Conservation (phyloP, 2,797 vertebrate genomes). For the Melanotaenia maccullochi region DNA sequence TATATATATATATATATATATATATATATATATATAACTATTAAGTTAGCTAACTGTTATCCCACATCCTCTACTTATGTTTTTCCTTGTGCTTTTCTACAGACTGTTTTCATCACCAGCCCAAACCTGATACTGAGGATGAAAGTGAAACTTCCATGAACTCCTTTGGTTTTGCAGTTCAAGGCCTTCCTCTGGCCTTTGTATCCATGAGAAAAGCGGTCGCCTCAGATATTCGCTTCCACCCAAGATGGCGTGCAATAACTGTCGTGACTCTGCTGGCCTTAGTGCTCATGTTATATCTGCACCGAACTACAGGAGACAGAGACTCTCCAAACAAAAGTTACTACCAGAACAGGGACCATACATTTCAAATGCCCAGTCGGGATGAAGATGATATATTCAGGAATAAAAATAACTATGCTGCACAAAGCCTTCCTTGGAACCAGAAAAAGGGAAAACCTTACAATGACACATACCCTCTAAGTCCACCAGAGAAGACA, state of each 20-base stretch:
- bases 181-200: conserved; percentile 86
- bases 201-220: conserved; percentile 86
- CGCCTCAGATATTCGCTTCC: conserved; percentile 88
- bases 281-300: conserved; percentile 83
- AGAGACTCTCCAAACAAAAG: conserved; percentile 22
- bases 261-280: conserved; percentile 76
- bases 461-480: conserved; percentile 94
- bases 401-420: conserved; percentile 14
- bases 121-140: conserved; percentile 31
- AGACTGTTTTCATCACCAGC: conserved; percentile 76
- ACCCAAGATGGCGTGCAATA: conserved; percentile 92
- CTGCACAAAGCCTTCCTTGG: conserved; percentile 24
- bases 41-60: neutral
- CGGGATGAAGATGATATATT: conserved; percentile 11
- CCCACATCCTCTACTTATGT: conserved; percentile 1
- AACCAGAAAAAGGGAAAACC: conserved; percentile 64
- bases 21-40: too few species aligned
- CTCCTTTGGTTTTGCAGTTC: conserved; percentile 84
- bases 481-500: conserved; percentile 87
- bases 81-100: conserved; percentile 27
- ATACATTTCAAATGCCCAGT: conserved; percentile 26
- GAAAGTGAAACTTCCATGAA: conserved; percentile 67
- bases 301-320: conserved; percentile 76
- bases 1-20: too few species aligned
- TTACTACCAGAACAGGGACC: conserved; percentile 38